A percentile compares a stretch with the other conserved stretches of the same genome.
phyloP scores from a whole-genome alignment of 2,797 vertebrate species.

The Clarias platycephalus region DNA sequence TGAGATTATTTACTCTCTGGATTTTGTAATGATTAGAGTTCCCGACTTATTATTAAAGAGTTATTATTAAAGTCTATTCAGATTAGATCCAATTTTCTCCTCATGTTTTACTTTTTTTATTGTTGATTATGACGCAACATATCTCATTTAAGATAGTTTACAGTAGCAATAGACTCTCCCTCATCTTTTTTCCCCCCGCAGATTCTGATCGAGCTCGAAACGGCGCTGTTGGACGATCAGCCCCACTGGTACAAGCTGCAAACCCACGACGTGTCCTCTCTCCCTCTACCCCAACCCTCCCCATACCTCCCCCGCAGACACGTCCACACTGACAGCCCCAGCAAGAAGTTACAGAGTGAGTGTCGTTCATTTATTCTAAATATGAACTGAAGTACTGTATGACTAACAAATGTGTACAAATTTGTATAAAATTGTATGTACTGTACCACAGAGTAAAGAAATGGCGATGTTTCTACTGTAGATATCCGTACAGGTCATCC shows the following conservation, averaged over 20 bases:
- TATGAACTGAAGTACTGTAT: not conserved
- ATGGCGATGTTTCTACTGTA: too few species aligned
- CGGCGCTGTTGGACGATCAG: constrained; percentile 91
- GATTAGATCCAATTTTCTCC: not conserved
- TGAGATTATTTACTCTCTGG: not conserved
- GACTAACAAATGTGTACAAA: not conserved
- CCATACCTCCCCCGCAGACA: constrained; percentile 89
- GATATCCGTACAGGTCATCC: not conserved
- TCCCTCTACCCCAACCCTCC: constrained; percentile 88
- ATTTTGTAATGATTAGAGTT: not conserved
- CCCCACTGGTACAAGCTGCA: constrained; percentile 88
- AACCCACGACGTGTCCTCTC: constrained; percentile 87
- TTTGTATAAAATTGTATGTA: not conserved
- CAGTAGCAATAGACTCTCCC: not conserved
- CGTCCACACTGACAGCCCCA: constrained; percentile 87
- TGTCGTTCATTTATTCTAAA: constrained; percentile 38
- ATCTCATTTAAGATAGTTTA: not conserved
- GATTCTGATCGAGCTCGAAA: constrained; percentile 96
- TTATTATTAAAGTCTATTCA: not conserved
- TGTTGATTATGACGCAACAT: not conserved
- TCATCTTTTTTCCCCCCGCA: constrained; percentile 53
- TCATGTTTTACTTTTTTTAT: not conserved
- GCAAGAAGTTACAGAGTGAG: constrained; percentile 98
- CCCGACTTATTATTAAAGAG: not conserved
- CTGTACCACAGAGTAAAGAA: not conserved